Base-by-base conservation (phyloP, 1,140 invertebrate genomes). In the Meloidogyne exigua region DNA sequence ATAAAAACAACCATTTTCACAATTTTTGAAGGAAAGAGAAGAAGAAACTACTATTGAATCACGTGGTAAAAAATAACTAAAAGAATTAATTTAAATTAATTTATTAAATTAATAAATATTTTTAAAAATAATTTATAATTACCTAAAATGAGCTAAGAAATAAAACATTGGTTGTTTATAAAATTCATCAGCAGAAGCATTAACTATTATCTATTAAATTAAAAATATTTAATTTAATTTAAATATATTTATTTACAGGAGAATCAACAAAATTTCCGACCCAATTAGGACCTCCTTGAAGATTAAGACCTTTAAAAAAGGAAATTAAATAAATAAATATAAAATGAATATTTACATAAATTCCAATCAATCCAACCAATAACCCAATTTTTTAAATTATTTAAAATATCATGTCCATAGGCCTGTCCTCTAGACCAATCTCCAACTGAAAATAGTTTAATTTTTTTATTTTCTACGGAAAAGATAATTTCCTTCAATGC, bases 131-230 rank as follows among this genome's bases (percentile, higher is more conserved):
- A n/a, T 74, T 28, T 25, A 12, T 25, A 15, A n/a, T n/a, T 70
- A 80, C 78, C 78, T 81, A 62, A 81, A 81, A 88, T 96, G 94
- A 1, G 92, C 92, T 81, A 95, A 89, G 10, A 91, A 91, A 88
- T 95, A 96, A 87, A 91, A 95, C 89, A 93, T 93, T 0, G 94
- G 93, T 81, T 95, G 93, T 85, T 94, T 95, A 83, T 93, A 93
- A 83, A 95, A 94, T 87, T 93, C 89, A 28, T 87, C 81, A 64
- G 65, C 72, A 70, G 89, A 89, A 0, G 89, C 88, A 81, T 93
- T 92, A 0, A 93, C 91, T 69, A 95, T 90, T 36, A 95, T 91
- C 72, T 73, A 18, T 26, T 23, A 69, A 28, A 39, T 69, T 23
- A 26, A 25, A 68, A 32, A 32, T 42, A 69, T 69, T 28, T 12